A percentile compares a stretch with the other conserved stretches of the same genome.
Evolutionary conservation across 2,888 invertebrate genomes (phyloP).

Genomic region (Petrolisthes cinctipes): DNA sequence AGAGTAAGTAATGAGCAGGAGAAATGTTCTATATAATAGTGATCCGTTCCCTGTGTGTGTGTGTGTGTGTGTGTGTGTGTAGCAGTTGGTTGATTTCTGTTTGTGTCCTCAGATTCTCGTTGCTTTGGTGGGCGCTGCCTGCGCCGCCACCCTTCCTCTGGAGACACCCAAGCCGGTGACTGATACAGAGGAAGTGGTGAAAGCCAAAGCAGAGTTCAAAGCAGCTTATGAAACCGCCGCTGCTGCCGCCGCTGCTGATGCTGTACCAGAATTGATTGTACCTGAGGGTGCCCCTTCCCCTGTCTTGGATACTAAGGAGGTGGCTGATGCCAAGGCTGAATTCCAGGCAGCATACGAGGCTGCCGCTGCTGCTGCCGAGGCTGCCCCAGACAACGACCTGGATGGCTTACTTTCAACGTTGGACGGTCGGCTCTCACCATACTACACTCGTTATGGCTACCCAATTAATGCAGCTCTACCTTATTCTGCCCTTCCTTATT

Average conservation of each 20-base stretch:
- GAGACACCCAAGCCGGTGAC: conserved; percentile 24
- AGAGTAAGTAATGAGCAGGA: too few relatives aligned
- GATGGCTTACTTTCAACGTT: conserved; percentile 32
- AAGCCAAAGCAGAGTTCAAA: conserved; percentile 48
- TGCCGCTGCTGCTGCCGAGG: conserved; percentile 37
- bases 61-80: too few relatives aligned
- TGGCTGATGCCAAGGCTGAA: conserved; percentile 42
- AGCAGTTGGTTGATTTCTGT: too few relatives aligned
- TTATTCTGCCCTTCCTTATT: not conserved
- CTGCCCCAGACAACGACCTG: conserved; percentile 41
- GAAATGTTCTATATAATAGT: too few relatives aligned
- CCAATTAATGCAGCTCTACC: not conserved
- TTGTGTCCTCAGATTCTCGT: conserved; percentile 24
- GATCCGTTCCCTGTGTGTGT: too few relatives aligned
- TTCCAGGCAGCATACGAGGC: conserved; percentile 54
- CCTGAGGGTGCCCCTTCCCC: conserved; percentile 37
- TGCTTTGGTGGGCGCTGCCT: conserved; percentile 47
- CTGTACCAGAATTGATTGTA: conserved; percentile 21
- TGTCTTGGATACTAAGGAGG: conserved; percentile 45
- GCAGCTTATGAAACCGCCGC: conserved; percentile 42
- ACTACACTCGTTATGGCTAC: conserved; percentile 18
- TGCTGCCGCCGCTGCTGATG: conserved; percentile 39
- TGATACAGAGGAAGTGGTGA: conserved; percentile 51
- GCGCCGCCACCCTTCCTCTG: conserved; percentile 49
- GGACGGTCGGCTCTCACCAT: conserved; percentile 40